Base-by-base conservation (phyloP, 2,888 invertebrate genomes). In the Helleia helle region DNA sequence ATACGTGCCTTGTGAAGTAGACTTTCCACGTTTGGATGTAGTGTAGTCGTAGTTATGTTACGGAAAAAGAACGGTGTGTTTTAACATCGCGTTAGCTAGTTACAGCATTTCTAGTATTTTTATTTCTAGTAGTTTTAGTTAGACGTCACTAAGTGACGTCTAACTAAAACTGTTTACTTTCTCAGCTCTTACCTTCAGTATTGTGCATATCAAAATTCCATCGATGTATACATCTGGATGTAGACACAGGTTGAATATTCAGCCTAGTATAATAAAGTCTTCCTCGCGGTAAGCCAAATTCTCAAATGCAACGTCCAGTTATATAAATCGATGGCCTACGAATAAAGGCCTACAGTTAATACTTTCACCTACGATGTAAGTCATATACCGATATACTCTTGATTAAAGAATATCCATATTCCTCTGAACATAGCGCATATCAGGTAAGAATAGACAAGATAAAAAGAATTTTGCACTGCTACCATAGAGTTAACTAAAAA, bases 1-100 rank as follows among this genome's bases (percentile, higher is more conserved):
- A 70, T 77, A 70, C 75, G 73, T 79, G 77, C 79, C 74, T 80
- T 76, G 73, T 65, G 66, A 70, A 54, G 47, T 44, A 46, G 55
- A 49, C 44, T 40, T 39, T 47, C 36, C 38, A 43, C 48, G 49
- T 49, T 57, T 50, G 53, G 46, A 57, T 51, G 36, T 44, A 36
- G 27, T 22, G n/a, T 59, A 58, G 59, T 45, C 34, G 44, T 54
- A 50, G 58, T 4, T 18, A 36, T 52, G 55, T 55, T 55, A 56
- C 55, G 52, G 52, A 52, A 51, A 48, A 50, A 47, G 48, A 50
- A 48, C 53, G 55, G 55, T 56, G 55, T 58, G 58, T 64, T 64
- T 60, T 58, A 54, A 56, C 58, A 58, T 67, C 61, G 60, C 58
- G 56, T 65, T 68, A 64, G 67, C 62, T 79, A 79, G 68, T 70